phyloP scores from a whole-genome alignment of 2,113 vertebrate species.

The Vulpes ferrilata region DNA sequence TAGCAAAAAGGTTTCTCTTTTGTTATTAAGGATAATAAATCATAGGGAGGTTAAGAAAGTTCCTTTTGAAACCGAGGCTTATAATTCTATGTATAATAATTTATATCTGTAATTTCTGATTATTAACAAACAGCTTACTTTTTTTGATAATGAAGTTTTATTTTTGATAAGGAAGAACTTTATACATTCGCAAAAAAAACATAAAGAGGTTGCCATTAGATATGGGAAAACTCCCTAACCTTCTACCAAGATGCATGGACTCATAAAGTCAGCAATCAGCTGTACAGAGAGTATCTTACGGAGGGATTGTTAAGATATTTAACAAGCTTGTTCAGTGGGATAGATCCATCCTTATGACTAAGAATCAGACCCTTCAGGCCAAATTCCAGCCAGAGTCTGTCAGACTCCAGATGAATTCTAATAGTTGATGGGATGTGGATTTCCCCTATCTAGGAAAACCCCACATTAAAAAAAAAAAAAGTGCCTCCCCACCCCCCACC shows the following conservation, averaged over 20 bases:
- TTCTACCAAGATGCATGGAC: neutral
- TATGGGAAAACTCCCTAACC: neutral
- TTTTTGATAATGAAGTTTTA: neutral
- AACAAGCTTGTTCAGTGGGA: neutral
- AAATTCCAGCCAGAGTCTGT: neutral
- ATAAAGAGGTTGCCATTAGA: neutral
- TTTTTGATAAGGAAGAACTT: neutral
- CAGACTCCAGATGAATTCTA: neutral
- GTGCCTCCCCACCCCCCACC: neutral
- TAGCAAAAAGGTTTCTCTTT: neutral
- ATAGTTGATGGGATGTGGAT: neutral
- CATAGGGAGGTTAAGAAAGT: neutral
- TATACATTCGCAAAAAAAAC: neutral
- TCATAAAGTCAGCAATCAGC: neutral
- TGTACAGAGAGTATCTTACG: neutral
- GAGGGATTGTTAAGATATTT: neutral
- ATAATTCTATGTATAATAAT: neutral
- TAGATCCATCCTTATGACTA: neutral
- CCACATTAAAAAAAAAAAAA: neutral
- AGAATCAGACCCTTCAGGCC: neutral
- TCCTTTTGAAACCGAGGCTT: neutral
- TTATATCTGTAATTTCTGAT: neutral
- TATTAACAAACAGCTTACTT: neutral
- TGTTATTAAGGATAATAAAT: neutral
- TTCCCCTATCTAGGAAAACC: neutral